Conservation (phyloP, 1,140 invertebrate species). For the Cotesia glomerata region DNA sequence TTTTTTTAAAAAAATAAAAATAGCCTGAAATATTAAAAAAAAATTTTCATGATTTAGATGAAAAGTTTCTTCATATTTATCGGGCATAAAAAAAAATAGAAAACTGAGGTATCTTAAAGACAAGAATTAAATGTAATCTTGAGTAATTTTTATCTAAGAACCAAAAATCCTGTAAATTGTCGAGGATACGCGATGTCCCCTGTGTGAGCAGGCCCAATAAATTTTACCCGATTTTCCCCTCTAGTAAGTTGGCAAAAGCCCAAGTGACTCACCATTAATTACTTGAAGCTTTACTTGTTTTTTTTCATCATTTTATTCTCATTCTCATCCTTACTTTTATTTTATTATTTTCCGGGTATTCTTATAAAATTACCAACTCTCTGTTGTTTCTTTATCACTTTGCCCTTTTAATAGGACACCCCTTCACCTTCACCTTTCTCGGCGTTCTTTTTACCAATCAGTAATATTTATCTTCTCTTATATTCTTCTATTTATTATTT, state of each 20-base stretch:
- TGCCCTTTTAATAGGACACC: no score
- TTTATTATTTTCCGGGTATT: slow-evolving; percentile 26
- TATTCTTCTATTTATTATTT: no score
- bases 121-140: neutral
- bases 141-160: slow-evolving; percentile 12
- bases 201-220: slow-evolving; percentile 36
- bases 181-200: slow-evolving; percentile 31
- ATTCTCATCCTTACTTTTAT: slow-evolving; percentile 20
- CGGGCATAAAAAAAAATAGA: no score
- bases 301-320: slow-evolving; percentile 36
- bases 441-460: neutral
- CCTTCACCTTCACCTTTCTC: no score
- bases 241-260: slow-evolving; percentile 44
- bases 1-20: no score
- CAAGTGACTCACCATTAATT: slow-evolving; percentile 56
- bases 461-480: neutral
- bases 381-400: slow-evolving; percentile 11
- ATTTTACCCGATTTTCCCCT: slow-evolving; percentile 47
- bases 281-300: slow-evolving; percentile 40
- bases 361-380: neutral
- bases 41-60: no score
- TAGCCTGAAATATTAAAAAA: no score
- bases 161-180: slow-evolving; percentile 37
- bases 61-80: no score
- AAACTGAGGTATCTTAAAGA: no score